Evolutionary conservation across 2,888 invertebrate genomes (phyloP).

Genomic region (Perithous albicinctus): DNA sequence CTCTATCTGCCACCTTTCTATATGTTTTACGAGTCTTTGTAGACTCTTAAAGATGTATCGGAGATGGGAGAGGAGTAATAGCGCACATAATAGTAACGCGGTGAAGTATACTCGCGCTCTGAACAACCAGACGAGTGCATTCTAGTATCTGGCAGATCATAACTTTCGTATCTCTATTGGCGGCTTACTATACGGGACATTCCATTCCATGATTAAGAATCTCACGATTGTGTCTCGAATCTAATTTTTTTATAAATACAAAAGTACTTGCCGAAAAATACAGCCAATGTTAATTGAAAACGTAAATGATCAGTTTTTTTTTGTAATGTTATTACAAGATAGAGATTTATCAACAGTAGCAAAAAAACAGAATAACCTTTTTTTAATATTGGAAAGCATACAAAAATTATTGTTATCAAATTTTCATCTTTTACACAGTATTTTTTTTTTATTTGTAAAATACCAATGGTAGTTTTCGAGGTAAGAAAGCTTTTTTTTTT

Average conservation of each 20-base stretch:
- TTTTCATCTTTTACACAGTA: no score
- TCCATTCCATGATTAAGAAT: no score
- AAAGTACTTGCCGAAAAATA: no score
- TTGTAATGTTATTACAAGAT: background rate
- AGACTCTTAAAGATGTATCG: slow-evolving; percentile 12
- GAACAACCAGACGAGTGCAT: slow-evolving; percentile 18
- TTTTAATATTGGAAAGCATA: no score
- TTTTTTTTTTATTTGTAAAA: no score
- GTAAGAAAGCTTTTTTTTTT: no score
- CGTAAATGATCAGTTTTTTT: background rate
- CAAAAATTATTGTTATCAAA: no score
- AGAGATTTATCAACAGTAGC: no score
- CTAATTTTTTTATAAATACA: background rate
- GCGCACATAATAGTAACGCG: slow-evolving; percentile 16
- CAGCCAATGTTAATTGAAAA: no score
- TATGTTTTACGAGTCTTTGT: background rate
- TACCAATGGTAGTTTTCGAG: no score
- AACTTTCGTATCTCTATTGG: slow-evolving; percentile 43
- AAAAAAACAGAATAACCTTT: no score
- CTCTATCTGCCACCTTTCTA: no score
- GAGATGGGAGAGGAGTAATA: slow-evolving; percentile 13
- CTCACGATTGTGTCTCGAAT: background rate
- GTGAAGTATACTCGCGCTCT: slow-evolving; percentile 12
- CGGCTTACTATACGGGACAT: background rate
- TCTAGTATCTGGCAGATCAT: slow-evolving; percentile 31